These are phyloP conservation scores for Phenganax stokvisi DNA, from an alignment of 92 coral and sea anemone species.

Conservation along the genomic window DNA sequence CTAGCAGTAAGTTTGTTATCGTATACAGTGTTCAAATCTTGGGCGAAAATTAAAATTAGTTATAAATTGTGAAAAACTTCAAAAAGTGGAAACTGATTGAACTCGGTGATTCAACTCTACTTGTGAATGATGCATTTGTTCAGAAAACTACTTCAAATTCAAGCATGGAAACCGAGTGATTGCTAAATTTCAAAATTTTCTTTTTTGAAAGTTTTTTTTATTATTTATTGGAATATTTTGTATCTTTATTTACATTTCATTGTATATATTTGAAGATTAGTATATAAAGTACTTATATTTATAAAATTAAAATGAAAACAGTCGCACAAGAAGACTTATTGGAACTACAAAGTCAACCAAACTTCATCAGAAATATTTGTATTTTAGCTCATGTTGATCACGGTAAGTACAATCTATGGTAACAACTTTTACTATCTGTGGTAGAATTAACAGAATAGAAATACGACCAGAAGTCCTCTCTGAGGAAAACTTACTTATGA, in stretches of 20 bases:
- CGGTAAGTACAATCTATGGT: conserved; percentile 48
- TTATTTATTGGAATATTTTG: neutral
- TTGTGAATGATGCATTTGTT: neutral
- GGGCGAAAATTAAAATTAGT: no score
- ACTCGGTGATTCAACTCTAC: neutral
- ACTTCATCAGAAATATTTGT: conserved; percentile 87
- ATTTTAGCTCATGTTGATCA: conserved; percentile 98
- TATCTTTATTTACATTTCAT: neutral
- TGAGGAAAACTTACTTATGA: no score
- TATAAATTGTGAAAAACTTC: no score
- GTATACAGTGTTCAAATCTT: no score
- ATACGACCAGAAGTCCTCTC: no score
- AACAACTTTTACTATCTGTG: no score
- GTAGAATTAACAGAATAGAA: no score
- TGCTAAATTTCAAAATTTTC: neutral
- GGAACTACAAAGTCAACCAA: conserved; percentile 78
- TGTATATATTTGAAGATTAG: neutral
- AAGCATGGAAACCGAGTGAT: no score
- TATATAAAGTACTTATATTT: neutral
- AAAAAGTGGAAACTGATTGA: no score
- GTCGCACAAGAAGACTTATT: conserved; percentile 61
- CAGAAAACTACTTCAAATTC: neutral
- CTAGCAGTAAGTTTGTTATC: no score
- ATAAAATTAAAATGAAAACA: conserved; percentile 51
- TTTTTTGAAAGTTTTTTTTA: neutral